These are phyloP conservation scores for Oncorhynchus clarkii DNA, from an alignment of 2,113 vertebrate genomes.

Conservation along the genomic window DNA sequence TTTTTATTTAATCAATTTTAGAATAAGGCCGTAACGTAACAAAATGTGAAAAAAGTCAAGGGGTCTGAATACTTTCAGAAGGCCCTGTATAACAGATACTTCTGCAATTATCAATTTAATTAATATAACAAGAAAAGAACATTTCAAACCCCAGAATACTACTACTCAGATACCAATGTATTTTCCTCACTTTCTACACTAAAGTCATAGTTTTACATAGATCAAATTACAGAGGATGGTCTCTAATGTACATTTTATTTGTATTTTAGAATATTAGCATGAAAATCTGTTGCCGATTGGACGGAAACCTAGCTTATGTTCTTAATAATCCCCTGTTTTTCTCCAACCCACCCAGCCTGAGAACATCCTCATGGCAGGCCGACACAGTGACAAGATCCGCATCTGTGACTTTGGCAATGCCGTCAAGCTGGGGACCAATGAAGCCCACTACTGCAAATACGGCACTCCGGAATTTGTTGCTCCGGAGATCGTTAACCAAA, in stretches of 20 bases:
- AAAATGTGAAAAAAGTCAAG: too few species aligned
- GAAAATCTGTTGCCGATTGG: too few species aligned
- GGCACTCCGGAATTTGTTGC: slow-evolving; percentile 93
- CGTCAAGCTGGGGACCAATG: slow-evolving; percentile 73
- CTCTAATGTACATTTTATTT: neutral
- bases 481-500: slow-evolving; percentile 94
- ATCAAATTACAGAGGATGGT: neutral
- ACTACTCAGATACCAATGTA: too few species aligned
- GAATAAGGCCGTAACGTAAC: too few species aligned
- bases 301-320: neutral
- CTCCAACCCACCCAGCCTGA: slow-evolving; percentile 76
- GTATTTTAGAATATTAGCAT: neutral
- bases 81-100: too few species aligned
- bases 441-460: slow-evolving; percentile 87
- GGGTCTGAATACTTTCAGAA: too few species aligned
- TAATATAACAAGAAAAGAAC: too few species aligned
- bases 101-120: too few species aligned
- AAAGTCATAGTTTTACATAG: neutral
- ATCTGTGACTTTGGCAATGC: slow-evolving; percentile 95
- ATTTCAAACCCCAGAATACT: too few species aligned
- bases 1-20: too few species aligned
- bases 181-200: too few species aligned
- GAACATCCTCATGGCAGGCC: slow-evolving; percentile 87
- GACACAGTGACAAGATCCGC: slow-evolving; percentile 81
- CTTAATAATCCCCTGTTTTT: neutral